Evolutionary conservation across 1,140 invertebrate species (phyloP).

Genomic region (Arctopsyche grandis): DNA sequence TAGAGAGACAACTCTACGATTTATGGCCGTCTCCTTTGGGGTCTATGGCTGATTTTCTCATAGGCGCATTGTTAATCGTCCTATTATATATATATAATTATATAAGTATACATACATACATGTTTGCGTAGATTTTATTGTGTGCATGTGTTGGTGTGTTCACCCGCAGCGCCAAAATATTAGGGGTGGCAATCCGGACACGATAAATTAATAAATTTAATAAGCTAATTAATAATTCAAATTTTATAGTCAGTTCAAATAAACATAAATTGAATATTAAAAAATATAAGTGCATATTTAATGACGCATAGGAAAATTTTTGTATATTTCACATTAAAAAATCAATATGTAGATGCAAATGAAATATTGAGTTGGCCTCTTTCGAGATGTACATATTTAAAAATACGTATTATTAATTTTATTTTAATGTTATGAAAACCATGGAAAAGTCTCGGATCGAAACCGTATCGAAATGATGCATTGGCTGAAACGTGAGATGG

Average conservation of each 20-base stretch:
- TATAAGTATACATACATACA: constrained; percentile 12
- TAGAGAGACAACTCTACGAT: constrained; percentile 51
- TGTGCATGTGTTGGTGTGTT: not conserved
- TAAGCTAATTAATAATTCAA: too few relatives aligned
- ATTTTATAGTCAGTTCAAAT: too few relatives aligned
- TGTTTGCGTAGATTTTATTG: not conserved
- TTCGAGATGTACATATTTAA: too few relatives aligned
- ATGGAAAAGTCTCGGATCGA: constrained; percentile 1
- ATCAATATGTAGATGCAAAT: too few relatives aligned
- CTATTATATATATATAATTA: constrained; percentile 25
- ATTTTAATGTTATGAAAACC: not conserved
- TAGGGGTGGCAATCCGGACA: not conserved
- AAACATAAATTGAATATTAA: too few relatives aligned
- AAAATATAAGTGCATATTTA: too few relatives aligned
- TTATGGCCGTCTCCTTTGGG: constrained; percentile 52
- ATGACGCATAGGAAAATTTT: too few relatives aligned
- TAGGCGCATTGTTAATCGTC: constrained; percentile 33
- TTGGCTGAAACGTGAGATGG: constrained; percentile 19
- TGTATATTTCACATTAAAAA: too few relatives aligned
- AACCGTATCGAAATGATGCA: constrained; percentile 25
- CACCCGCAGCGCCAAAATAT: not conserved
- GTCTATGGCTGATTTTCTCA: constrained; percentile 46
- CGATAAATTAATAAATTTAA: not conserved
- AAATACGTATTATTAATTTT: too few relatives aligned
- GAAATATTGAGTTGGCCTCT: too few relatives aligned